Base-by-base conservation (phyloP, 2,113 vertebrate genomes). In the Planiliza haematocheilus region DNA sequence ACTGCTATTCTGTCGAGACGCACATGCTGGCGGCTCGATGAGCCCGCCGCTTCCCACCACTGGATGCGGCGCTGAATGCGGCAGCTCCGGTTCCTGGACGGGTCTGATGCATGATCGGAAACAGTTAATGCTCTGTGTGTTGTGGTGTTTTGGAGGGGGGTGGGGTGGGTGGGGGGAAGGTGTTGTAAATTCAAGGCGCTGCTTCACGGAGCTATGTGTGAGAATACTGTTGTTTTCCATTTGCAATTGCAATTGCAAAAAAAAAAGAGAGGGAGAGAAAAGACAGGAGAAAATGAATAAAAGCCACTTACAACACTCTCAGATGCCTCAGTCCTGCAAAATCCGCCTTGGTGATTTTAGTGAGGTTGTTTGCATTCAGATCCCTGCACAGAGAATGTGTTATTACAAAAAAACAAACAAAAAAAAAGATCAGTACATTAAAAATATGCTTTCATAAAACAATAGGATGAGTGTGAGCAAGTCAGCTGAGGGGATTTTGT, bases 281-380 rank as follows among this genome's bases (percentile, higher is more conserved):
- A 38, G 24, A 48, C 62, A 61, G 4, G 18, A 52, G 36, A 9
- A 41, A 21, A 46, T 43, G 7, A 30, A 58, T 65, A 70, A 61
- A 76, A 57, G 58, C 41, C 83, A 98, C 98, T 99, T 95, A 99
- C 97, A 99, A 93, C 83, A 99, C 96, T 91, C 97, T 93, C 77
- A 99, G 95, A 74, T 99, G 95, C 81, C 95, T 94, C 62, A 99
- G 93, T 83, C 97, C 97, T 79, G 96, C 94, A 89, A 99, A 99
- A 89, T 99, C 98, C 0, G 95, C 94, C 91, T 99, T 99, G 68
- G 95, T 95, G 86, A 99, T 96, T 94, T 97, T 96, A 66, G 98
- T 99, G 93, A 99, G 95, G 92, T 99, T 99, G 94, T 99, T 99
- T 85, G 95, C 96, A 91, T 99, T 99, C 94, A 99, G 93, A 91